Evolutionary conservation across 2,797 vertebrate genomes (phyloP).

Genomic region (Epinephelus coioides): DNA sequence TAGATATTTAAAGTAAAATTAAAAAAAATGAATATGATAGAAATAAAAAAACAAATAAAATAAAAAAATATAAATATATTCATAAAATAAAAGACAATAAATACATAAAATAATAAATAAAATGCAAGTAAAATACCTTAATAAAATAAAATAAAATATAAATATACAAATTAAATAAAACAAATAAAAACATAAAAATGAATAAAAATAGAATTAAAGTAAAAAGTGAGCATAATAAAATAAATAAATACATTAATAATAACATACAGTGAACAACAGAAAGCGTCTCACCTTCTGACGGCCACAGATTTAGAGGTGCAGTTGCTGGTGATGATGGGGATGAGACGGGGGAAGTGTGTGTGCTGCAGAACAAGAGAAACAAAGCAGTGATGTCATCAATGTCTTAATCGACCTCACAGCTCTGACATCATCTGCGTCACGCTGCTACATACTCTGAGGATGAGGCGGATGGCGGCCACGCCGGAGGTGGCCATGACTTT

Average conservation of each 20-base stretch:
- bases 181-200: not conserved
- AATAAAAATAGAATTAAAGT: not conserved
- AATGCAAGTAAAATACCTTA: no score
- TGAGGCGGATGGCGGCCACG: conserved; percentile 91
- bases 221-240: not conserved
- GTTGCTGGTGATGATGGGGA: conserved; percentile 95
- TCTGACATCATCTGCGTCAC: not conserved
- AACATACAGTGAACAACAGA: no score
- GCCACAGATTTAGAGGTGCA: conserved; percentile 95
- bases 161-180: no score
- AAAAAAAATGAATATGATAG: no score
- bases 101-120: no score
- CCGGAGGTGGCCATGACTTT: conserved; percentile 97
- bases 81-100: no score
- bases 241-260: not conserved
- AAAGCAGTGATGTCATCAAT: not conserved
- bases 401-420: not conserved
- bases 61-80: no score
- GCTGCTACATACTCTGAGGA: conserved; percentile 89
- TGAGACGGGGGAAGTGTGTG: conserved; percentile 93
- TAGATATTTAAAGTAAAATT: no score
- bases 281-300: conserved; percentile 90
- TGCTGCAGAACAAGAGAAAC: conserved; percentile 82
- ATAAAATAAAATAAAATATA: no score
- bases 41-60: no score